Evolutionary conservation across 23 tunicate species (phyloP), one percentile per base, ranked within the genome.

Genomic region (Ciona savignyi): DNA sequence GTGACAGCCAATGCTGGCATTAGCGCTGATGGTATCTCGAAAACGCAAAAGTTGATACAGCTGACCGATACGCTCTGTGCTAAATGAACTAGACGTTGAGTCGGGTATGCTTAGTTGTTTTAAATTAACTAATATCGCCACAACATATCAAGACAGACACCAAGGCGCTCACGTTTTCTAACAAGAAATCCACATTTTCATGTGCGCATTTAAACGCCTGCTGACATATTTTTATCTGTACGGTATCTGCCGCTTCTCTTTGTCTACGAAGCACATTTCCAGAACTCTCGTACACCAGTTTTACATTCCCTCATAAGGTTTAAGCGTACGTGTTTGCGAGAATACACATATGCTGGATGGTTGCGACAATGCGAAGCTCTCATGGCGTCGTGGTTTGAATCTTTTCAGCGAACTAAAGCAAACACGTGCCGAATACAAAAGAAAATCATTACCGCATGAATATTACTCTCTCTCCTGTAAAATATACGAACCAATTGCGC

Each of bases 381-480:
- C 22, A 20, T 20, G 67, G 67, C 67, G 67, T 22, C 28, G 4
- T 23, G 67, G 28, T 63, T 23, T 63, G 24, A 25, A 4, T 63
- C 28, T 63, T 63, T 63, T 63, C 67, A n/a, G 67, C 67, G 26
- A 22, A 63, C 26, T 63, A 63, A 63, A 63, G 67, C 67, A 63
- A 63, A 63, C 67, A 63, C 26, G 28, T 63, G 28, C 67, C 67
- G 28, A 63, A 42, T 42, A 42, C 56, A 42, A 42, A 42, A 42
- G 56, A 42, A 42, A 6, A 42, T 42, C 56, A 42, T 42, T 42
- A 42, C 15, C 15, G 56, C n/a, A n/a, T n/a, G n/a, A n/a, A n/a
- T n/a, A n/a, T n/a, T n/a, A n/a, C n/a, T n/a, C n/a, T n/a, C n/a
- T n/a, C n/a, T n/a, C n/a, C n/a, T n/a, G n/a, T n/a, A n/a, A n/a